phyloP scores from a whole-genome alignment of 2,797 vertebrate genomes.

The Pseudopleuronectes americanus region DNA sequence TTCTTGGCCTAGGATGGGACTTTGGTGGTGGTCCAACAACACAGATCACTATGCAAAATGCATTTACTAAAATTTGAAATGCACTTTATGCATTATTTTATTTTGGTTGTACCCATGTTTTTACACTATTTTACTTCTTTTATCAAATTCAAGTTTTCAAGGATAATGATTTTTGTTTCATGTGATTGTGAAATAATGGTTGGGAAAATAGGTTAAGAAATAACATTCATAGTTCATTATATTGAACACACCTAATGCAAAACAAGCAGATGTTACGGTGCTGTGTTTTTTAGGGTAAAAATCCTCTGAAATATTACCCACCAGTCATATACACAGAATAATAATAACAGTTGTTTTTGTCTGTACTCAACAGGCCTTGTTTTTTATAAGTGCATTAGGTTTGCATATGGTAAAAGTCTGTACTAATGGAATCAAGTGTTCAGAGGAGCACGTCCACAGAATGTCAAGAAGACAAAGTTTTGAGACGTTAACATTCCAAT shows the following conservation, averaged over 20 bases:
- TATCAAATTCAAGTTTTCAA: not conserved
- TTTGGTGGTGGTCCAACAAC: too few species aligned
- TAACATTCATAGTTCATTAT: not conserved
- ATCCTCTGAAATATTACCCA: not conserved
- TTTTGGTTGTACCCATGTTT: not conserved
- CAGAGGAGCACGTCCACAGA: not conserved
- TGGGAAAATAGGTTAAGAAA: not conserved
- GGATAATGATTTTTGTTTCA: not conserved
- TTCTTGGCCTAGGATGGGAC: too few species aligned
- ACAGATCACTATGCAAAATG: too few species aligned
- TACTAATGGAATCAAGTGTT: not conserved
- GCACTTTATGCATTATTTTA: not conserved
- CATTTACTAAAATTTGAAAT: too few species aligned
- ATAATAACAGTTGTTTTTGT: too few species aligned
- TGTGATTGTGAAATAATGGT: not conserved
- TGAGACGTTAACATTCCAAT: not conserved
- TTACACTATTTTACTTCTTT: not conserved
- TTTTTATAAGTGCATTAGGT: too few species aligned
- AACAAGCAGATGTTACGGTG: not conserved
- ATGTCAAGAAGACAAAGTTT: not conserved
- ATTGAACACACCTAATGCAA: not conserved
- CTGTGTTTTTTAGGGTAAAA: not conserved
- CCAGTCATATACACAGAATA: too few species aligned
- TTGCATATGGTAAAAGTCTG: too few species aligned
- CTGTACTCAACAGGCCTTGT: too few species aligned